phyloP scores from a whole-genome alignment of 2,888 invertebrate species.

The Syritta pipiens region DNA sequence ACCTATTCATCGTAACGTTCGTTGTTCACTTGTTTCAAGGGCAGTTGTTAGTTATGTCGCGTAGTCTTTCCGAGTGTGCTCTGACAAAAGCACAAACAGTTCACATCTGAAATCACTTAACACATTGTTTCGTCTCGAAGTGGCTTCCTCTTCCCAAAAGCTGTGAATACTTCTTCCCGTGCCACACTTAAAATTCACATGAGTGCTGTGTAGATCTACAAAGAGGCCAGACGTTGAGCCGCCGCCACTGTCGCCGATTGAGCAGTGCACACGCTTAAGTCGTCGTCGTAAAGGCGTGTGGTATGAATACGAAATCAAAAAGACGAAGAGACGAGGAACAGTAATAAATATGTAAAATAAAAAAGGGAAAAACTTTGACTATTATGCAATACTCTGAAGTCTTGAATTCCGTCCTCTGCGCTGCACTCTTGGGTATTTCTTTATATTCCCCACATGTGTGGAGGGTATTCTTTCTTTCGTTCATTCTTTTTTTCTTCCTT shows the following conservation, averaged over 20 bases:
- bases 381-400: conserved; percentile 16
- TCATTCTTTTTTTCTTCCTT: too few relatives aligned
- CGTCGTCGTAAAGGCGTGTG: conserved; percentile 3
- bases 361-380: background rate
- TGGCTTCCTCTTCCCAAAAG: conserved; percentile 16
- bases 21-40: too few relatives aligned
- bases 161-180: conserved; percentile 3
- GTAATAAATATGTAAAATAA: conserved; percentile 1
- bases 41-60: too few relatives aligned
- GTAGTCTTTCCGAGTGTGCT: too few relatives aligned
- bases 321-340: background rate
- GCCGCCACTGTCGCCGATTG: conserved; percentile 15
- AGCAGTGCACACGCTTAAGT: too few relatives aligned
- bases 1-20: too few relatives aligned
- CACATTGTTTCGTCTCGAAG: conserved; percentile 6
- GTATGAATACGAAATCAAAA: conserved; percentile 28
- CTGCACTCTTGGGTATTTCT: conserved; percentile 7
- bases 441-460: conserved; percentile 10
- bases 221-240: conserved; percentile 19
- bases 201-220: background rate
- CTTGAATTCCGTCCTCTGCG: background rate
- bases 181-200: conserved; percentile 17
- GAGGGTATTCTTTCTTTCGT: conserved; percentile 20
- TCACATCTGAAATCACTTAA: background rate
- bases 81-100: background rate